Percentiles rank a stretch among this genome's conserved stretches.
These are phyloP conservation scores for Agelas oroides DNA, from an alignment of 37 sponge, comb jelly and placozoan genomes.

Conservation along the genomic window DNA sequence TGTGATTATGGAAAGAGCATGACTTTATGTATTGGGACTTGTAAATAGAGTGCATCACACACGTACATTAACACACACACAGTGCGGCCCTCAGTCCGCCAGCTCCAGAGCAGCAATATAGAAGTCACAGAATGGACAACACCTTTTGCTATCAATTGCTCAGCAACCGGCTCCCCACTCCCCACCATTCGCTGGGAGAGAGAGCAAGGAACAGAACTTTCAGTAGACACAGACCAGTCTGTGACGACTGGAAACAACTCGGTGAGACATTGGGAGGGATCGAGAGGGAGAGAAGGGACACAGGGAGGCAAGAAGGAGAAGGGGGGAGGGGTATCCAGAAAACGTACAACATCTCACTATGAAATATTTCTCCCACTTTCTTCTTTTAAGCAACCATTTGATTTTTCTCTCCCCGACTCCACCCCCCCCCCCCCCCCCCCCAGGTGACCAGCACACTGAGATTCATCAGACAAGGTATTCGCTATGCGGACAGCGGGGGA, in stretches of 20 bases:
- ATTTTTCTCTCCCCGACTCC: neutral
- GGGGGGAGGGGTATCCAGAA: no score
- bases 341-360: no score
- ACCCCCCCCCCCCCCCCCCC: neutral
- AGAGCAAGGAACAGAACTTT: neutral
- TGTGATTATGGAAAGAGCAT: no score
- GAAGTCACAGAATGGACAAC: neutral
- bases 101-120: neutral
- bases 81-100: conserved; percentile 21
- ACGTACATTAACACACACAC: conserved; percentile 39
- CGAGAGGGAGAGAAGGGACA: no score
- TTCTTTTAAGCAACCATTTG: neutral
- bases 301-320: no score
- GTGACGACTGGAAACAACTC: no score
- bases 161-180: conserved; percentile 25
- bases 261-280: no score
- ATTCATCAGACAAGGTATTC: neutral
- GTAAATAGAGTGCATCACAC: no score
- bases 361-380: no score
- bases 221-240: no score
- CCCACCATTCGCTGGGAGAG: conserved; percentile 39
- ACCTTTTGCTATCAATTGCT: conserved; percentile 23
- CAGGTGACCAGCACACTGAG: conserved; percentile 7
- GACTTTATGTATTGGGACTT: no score
- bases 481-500: conserved; percentile 5